These are phyloP conservation scores for Crossaster papposus DNA, from an alignment of 53 echinoderm and acorn worm species.

Conservation along the genomic window DNA sequence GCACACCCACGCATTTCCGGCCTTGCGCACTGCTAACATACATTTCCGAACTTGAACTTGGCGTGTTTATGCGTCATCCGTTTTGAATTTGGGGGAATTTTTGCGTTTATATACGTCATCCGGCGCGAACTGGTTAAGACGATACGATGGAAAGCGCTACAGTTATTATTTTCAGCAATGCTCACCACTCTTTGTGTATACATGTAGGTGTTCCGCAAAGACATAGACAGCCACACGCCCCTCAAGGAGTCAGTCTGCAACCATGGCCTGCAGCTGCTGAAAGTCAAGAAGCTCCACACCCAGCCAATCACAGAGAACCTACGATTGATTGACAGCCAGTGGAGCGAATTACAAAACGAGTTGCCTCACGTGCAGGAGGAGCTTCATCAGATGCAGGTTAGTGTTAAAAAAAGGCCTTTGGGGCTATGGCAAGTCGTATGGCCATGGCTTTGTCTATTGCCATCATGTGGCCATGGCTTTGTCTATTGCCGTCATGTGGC, in stretches of 20 bases:
- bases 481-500: no score
- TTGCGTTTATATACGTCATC: no score
- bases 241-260: slow-evolving; percentile 77
- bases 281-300: slow-evolving; percentile 87
- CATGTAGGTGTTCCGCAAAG: slow-evolving; percentile 94
- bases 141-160: no score
- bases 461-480: no score
- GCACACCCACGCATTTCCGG: no score
- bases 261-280: slow-evolving; percentile 89
- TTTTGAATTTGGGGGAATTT: no score
- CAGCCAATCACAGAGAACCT: slow-evolving; percentile 81
- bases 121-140: no score
- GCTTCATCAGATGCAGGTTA: slow-evolving; percentile 86
- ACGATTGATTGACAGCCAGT: slow-evolving; percentile 75
- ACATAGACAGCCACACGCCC: slow-evolving; percentile 81
- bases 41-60: no score
- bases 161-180: no score
- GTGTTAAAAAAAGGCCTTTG: background rate
- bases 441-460: background rate
- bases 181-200: background rate
- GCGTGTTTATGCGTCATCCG: no score
- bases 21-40: no score
- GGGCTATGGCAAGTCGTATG: background rate
- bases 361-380: slow-evolving; percentile 93
- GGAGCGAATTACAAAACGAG: slow-evolving; percentile 85